Conservation (phyloP, 2,888 invertebrate species). For the Palloptera scutellata region DNA sequence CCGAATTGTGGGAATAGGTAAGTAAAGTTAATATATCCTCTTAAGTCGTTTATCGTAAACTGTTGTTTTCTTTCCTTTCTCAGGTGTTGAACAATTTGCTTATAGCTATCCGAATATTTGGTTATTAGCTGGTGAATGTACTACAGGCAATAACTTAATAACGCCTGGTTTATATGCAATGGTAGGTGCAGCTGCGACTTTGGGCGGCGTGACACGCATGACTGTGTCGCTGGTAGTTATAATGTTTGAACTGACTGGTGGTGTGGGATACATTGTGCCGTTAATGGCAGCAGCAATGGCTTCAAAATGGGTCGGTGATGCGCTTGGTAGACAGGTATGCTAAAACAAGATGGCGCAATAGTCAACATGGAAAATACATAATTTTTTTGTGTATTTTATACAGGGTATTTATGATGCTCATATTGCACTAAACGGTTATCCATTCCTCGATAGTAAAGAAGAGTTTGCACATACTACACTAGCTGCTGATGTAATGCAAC, state of each 20-base stretch:
- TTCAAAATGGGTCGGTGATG: conserved; percentile 99
- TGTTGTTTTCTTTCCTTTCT: not conserved
- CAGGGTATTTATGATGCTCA: conserved; percentile 97
- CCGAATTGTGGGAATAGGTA: conserved; percentile 91
- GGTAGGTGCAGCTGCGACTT: conserved; percentile 98
- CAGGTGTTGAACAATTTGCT: conserved; percentile 90
- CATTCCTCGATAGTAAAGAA: conserved; percentile 97
- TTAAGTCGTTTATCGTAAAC: too few species aligned
- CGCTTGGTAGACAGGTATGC: conserved; percentile 78
- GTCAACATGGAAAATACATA: too few species aligned
- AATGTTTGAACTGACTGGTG: conserved; percentile 99
- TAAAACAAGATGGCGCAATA: too few species aligned
- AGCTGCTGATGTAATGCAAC: conserved; percentile 99
- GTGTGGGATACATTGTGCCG: conserved; percentile 97
- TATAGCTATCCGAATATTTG: conserved; percentile 84
- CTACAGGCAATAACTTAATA: conserved; percentile 89
- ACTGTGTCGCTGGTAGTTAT: conserved; percentile 99
- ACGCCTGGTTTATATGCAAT: conserved; percentile 99
- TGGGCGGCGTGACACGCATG: conserved; percentile 96
- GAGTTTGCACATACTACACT: conserved; percentile 98
- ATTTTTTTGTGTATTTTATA: conserved; percentile 9
- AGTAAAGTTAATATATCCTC: conserved; percentile 41
- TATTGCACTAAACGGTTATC: conserved; percentile 97
- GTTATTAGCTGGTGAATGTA: conserved; percentile 91
- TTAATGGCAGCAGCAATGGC: conserved; percentile 99